Evolutionary conservation across 1,140 invertebrate genomes (phyloP).

Genomic region (Orius insidiosus): DNA sequence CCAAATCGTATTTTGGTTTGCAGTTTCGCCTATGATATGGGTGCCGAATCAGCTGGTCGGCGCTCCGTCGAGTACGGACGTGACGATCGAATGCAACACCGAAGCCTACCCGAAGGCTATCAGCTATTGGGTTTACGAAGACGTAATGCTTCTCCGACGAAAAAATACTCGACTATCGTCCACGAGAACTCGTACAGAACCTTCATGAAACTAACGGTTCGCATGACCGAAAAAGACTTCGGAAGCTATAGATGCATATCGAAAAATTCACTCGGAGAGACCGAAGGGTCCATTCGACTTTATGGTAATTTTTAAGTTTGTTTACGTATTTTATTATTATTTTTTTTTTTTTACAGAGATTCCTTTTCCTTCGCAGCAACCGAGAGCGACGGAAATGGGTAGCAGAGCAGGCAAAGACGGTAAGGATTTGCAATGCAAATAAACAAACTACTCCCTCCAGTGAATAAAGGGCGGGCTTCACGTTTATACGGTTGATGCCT

Average conservation of each 20-base stretch:
- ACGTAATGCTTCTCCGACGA: conserved; percentile 64
- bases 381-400: conserved; percentile 45
- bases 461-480: no score
- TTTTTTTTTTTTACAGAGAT: conserved; percentile 37
- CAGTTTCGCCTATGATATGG: conserved; percentile 84
- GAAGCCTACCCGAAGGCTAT: conserved; percentile 84
- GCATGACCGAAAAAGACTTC: conserved; percentile 58
- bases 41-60: conserved; percentile 82
- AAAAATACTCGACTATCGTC: conserved; percentile 59
- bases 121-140: conserved; percentile 80
- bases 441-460: no score
- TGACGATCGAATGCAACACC: conserved; percentile 82
- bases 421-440: conserved; percentile 23
- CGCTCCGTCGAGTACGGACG: conserved; percentile 68
- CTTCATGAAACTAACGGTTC: conserved; percentile 70
- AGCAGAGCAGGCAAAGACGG: conserved; percentile 44
- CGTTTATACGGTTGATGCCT: no score
- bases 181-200: conserved; percentile 67
- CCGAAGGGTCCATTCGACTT: conserved; percentile 75
- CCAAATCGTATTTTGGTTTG: conserved; percentile 12
- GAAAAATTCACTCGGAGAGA: conserved; percentile 86
- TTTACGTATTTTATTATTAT: conserved; percentile 1
- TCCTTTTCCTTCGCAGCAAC: conserved; percentile 42
- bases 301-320: conserved; percentile 48
- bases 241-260: conserved; percentile 76